Evolutionary conservation across 1,140 invertebrate species (phyloP), one percentile per base, ranked within the genome.

Genomic region (Leptoteleia sp.): DNA sequence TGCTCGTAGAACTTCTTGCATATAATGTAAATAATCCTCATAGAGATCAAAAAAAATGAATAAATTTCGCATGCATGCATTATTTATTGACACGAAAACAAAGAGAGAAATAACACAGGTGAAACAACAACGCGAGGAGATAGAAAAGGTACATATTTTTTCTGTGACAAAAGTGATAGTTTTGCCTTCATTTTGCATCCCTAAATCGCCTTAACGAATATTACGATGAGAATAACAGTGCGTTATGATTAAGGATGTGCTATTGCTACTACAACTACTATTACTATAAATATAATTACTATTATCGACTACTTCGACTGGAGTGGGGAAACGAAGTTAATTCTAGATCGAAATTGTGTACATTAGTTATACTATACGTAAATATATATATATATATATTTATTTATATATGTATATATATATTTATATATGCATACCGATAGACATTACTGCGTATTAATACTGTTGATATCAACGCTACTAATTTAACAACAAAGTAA

Each of bases 101-200:
- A 70, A 59, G 29, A 76, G 40, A 47, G 48, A 73, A 75, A 73
- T 31, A 25, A 25, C 22, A 25, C 22, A 25, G 6, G 22, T 25
- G 22, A 25, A 25, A 25, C 22, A 6, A 25, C 22, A 76, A 71
- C 38, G 54, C 57, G 80, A 80, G 48, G 45, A 83, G 76, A 82
- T 80, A 83, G 65, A 71, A 80, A 43, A 81, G 62, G 71, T 82
- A 85, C 79, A 78, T 87, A 85, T 88, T 85, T 87, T 85, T 87
- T 82, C 81, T 83, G 83, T 80, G 75, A 82, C 72, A 86, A 80
- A 82, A 80, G 79, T 86, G 80, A 87, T 86, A 86, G 83, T 82
- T 85, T 79, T 84, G 84, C 83, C 84, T 84, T 87, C 80, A 82
- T 86, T 85, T 85, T 84, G 82, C 81, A 84, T 82, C 76, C 80